Percentiles rank a stretch among this genome's conserved stretches.
Conservation (phyloP, 2,113 vertebrate species). For the Cheirogaleus medius region DNA sequence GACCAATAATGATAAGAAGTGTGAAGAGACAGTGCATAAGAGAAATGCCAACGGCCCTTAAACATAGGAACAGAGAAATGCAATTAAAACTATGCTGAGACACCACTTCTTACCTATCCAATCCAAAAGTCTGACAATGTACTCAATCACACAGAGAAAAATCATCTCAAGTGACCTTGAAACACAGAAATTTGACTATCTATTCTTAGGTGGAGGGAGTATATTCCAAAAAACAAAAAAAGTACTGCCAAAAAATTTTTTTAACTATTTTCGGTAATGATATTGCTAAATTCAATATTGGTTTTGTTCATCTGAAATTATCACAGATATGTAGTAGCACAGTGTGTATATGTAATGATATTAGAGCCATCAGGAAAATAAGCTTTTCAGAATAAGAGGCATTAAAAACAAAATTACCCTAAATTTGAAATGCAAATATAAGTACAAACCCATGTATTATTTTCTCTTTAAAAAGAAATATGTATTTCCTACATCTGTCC, state of each 20-base stretch:
- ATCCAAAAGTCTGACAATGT: neutral
- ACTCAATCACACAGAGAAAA: neutral
- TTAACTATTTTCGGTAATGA: neutral
- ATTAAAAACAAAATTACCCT: neutral
- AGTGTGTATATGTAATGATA: neutral
- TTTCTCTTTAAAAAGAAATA: neutral
- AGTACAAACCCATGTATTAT: neutral
- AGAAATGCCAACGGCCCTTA: neutral
- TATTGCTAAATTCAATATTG: neutral
- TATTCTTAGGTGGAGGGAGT: neutral
- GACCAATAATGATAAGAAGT: neutral
- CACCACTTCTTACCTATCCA: neutral
- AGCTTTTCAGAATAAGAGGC: slow-evolving; percentile 1
- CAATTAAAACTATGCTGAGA: neutral
- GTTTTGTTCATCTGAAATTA: neutral
- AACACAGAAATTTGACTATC: neutral
- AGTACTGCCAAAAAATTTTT: neutral
- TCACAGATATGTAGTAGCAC: neutral
- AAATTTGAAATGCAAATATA: neutral
- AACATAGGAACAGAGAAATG: neutral
- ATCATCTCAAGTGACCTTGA: neutral
- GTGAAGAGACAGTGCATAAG: neutral
- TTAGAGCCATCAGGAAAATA: neutral
- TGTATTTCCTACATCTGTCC: neutral
- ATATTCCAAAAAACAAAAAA: neutral